Conservation (phyloP, 30 jellyfish, hydroid and myxozoan species). For the Nemopilema nomurai region DNA sequence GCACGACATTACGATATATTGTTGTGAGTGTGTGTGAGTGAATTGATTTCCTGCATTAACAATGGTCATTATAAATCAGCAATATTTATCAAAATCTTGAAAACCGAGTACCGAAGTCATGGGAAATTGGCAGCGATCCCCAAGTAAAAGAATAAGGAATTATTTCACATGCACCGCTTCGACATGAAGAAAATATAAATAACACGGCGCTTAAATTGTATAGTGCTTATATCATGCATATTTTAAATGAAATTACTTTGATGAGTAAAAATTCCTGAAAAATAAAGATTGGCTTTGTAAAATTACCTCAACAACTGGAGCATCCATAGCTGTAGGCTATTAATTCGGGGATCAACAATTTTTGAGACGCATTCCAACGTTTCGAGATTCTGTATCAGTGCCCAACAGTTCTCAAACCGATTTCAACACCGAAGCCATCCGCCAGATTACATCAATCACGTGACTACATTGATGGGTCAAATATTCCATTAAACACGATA, state of each 20-base stretch:
- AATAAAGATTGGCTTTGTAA: not conserved
- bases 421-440: constrained; percentile 49
- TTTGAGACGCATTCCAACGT: constrained; percentile 15
- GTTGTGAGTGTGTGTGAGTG: constrained; percentile 1
- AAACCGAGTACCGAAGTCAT: not conserved
- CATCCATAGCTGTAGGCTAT: not conserved
- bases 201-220: not conserved
- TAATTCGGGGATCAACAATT: not conserved
- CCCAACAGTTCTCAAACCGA: constrained; percentile 65
- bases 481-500: constrained; percentile 22
- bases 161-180: not conserved
- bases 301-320: constrained; percentile 4
- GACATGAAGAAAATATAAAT: not conserved
- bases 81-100: not conserved
- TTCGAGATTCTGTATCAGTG: constrained; percentile 62
- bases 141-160: not conserved
- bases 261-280: not conserved
- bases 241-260: not conserved
- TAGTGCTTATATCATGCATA: not conserved
- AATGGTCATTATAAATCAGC: constrained; percentile 1
- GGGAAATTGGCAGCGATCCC: not conserved
- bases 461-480: constrained; percentile 56
- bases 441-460: constrained; percentile 71
- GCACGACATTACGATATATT: not conserved
- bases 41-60: constrained; percentile 4